phyloP scores from a whole-genome alignment of 2,888 invertebrate genomes.

The Iselma pallidipennis region DNA sequence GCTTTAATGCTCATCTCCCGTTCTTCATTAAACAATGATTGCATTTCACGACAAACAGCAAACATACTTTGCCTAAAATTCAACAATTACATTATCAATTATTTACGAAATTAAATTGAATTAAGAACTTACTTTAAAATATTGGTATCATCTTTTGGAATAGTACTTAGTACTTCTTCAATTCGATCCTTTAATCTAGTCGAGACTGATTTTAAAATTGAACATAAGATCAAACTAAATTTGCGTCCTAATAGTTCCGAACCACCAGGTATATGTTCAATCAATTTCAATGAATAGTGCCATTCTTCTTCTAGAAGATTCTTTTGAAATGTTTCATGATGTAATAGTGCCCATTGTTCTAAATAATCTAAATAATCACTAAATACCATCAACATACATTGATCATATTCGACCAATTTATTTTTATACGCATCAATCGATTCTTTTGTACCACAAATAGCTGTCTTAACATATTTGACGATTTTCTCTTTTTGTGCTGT shows the following conservation, averaged over 20 bases:
- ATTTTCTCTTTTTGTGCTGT: slow-evolving; percentile 80
- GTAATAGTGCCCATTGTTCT: slow-evolving; percentile 77
- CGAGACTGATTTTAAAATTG: slow-evolving; percentile 57
- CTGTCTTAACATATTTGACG: slow-evolving; percentile 66
- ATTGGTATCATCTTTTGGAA: slow-evolving; percentile 47
- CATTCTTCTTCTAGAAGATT: slow-evolving; percentile 85
- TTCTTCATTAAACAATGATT: slow-evolving; percentile 76
- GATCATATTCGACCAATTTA: slow-evolving; percentile 74
- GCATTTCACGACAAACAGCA: slow-evolving; percentile 75
- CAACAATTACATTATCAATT: slow-evolving; percentile 43
- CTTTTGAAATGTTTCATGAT: slow-evolving; percentile 69
- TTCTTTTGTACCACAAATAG: slow-evolving; percentile 58
- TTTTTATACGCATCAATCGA: slow-evolving; percentile 60
- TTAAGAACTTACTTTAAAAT: slow-evolving; percentile 42
- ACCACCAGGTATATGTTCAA: slow-evolving; percentile 76
- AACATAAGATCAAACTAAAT: slow-evolving; percentile 66
- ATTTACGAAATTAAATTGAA: neutral
- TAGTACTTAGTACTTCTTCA: slow-evolving; percentile 49
- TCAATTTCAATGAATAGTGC: slow-evolving; percentile 80
- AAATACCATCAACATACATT: slow-evolving; percentile 62
- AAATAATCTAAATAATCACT: slow-evolving; percentile 87
- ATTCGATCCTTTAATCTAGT: slow-evolving; percentile 56
- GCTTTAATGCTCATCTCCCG: slow-evolving; percentile 80
- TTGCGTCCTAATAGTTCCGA: slow-evolving; percentile 73
- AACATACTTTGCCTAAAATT: slow-evolving; percentile 60